Evolutionary conservation across 2,113 vertebrate species (phyloP), one percentile per base, ranked within the genome.

Genomic region (Neodon shergylaensis): DNA sequence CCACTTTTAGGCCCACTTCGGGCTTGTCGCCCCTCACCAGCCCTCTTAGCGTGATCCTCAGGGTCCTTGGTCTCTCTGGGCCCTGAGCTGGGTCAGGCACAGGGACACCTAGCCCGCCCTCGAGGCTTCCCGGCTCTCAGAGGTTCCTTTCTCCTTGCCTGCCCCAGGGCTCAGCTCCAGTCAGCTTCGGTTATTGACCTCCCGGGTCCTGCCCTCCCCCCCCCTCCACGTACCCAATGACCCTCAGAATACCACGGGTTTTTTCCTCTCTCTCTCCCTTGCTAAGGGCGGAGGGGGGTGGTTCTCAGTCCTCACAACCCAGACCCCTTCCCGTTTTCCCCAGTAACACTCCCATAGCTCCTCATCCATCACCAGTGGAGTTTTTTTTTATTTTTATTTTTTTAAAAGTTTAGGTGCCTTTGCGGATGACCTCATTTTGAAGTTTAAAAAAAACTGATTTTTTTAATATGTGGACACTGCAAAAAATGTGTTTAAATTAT

Each of bases 381-480:
- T 99, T 88, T 98, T 88, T 98, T 98, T 98, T 98, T 96, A 98
- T 98, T 98, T 99, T 99, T 99, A 99, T 99, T 99, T 98, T 99
- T 99, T 98, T 99, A 99, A 98, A 98, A 98, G 97, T 98, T 98
- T 98, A 98, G 99, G 99, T 99, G 99, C 99, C 99, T 99, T 99
- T 99, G 98, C 98, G 98, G 99, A 99, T 99, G 98, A 99, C 99
- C 99, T 99, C 99, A 99, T 99, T 98, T 99, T 99, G 97, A 99
- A 98, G 98, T 97, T 98, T 96, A 97, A 86, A 94, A 86, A 96
- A 97, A 97, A 98, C 98, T 97, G 97, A 97, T 96, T 98, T 98
- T 90, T 99, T 98, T 99, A 99, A 99, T 98, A 99, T 98, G 99
- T 98, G 98, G 97, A 98, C 97, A 96, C 98, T 98, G 97, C 97